phyloP scores from a whole-genome alignment of 2,113 vertebrate species.

The Acrocephalus arundinaceus region DNA sequence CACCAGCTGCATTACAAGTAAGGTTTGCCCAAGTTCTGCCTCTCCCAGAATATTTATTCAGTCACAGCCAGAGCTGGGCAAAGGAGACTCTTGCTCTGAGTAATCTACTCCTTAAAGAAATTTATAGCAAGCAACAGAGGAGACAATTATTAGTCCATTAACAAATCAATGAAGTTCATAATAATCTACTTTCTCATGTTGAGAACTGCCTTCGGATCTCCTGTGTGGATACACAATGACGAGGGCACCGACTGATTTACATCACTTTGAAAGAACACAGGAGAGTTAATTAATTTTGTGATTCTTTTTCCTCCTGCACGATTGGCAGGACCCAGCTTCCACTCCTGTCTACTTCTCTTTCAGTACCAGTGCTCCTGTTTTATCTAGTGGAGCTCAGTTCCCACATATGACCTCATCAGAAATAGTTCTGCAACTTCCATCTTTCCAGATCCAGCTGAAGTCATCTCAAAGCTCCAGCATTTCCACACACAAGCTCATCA shows the following conservation, averaged over 20 bases:
- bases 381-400: not conserved
- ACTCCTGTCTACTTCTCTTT: not conserved
- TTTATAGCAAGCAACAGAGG: not conserved
- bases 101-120: not conserved
- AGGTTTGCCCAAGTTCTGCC: not conserved
- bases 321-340: not conserved
- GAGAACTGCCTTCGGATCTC: not conserved
- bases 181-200: not conserved
- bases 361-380: not conserved
- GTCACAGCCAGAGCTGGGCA: not conserved
- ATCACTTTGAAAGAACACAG: fast-evolving
- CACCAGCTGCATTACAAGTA: not conserved
- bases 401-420: not conserved
- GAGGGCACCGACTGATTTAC: not conserved
- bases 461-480: not conserved
- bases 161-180: not conserved
- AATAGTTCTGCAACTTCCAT: not conserved
- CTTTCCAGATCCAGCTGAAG: not conserved
- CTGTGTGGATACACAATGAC: not conserved
- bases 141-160: constrained; percentile 13
- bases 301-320: not conserved
- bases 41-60: not conserved
- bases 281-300: not conserved
- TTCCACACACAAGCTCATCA: not conserved
- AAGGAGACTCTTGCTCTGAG: not conserved